Evolutionary conservation across 2,797 vertebrate genomes (phyloP).

Genomic region (Pseudochirops cupreus): DNA sequence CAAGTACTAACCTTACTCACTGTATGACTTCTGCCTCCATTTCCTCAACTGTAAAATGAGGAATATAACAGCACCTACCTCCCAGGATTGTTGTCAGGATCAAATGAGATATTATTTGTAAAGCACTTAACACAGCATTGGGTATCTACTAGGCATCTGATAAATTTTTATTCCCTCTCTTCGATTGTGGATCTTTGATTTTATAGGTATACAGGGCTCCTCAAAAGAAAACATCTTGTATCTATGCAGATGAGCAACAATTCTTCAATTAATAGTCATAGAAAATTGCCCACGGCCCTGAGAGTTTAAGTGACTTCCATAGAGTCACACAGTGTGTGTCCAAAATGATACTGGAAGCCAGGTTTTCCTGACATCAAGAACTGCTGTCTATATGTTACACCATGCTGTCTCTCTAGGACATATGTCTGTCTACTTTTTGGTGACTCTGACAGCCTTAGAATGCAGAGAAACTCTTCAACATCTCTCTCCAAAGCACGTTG

Average conservation of each 20-base stretch:
- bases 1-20: not conserved
- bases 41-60: slow-evolving; percentile 17
- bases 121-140: not conserved
- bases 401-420: not conserved
- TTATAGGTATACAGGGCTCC: not conserved
- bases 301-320: not conserved
- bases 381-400: not conserved
- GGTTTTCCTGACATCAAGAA: not conserved
- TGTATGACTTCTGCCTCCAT: not conserved
- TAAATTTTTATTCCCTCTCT: not conserved
- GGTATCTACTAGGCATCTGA: not conserved
- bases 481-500: not conserved
- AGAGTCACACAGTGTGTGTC: not conserved
- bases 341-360: not conserved
- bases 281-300: not conserved
- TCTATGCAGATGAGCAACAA: not conserved
- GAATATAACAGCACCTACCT: not conserved
- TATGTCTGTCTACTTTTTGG: not conserved
- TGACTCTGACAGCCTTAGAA: not conserved
- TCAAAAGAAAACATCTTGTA: not conserved
- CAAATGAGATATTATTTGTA: not conserved
- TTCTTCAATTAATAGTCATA: not conserved
- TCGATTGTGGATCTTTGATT: not conserved
- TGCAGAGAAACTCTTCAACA: not conserved
- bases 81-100: not conserved